Evolutionary conservation across 1,140 invertebrate species (phyloP), one percentile per base, ranked within the genome.

Genomic region (Radopholus similis): DNA sequence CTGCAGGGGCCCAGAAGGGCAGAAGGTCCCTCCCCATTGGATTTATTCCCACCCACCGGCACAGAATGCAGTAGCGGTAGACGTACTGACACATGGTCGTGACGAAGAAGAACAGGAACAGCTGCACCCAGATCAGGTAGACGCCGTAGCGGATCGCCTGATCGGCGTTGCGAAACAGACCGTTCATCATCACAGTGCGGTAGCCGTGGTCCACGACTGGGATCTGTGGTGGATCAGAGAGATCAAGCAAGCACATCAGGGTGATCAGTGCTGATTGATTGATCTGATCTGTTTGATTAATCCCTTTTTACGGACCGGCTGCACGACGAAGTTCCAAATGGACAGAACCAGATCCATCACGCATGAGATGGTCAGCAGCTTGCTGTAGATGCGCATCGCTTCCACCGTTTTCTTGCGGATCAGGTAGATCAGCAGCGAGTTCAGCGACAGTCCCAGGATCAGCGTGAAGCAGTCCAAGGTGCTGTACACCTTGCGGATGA

Each of bases 291-390:
- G n/a, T n/a, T n/a, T n/a, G n/a, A n/a, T n/a, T n/a, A n/a, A 49
- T 5, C 30, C 30, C 21, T 4, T 23, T 5, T 2, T 47, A 47
- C 13, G 28, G 30, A 54, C 51, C 18, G 51, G 51, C 35, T 54
- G 51, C 30, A 54, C 51, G 35, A 54, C 35, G 35, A 54, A 54
- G 4, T 28, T 54, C 51, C 51, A 54, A 23, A 2, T 32, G 35
- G 51, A 54, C 30, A 54, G 28, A 54, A 54, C 35, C 35, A 54
- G 35, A 54, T 54, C 51, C 51, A 54, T 54, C n/a, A n/a, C 18
- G 35, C n/a, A n/a, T n/a, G n/a, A n/a, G n/a, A n/a, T n/a, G n/a
- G n/a, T n/a, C n/a, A n/a, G n/a, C n/a, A n/a, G 35, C 35, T 54
- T 54, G 30, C 35, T 54, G 18, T 54, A 54, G n/a, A 54, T 54